Evolutionary conservation across 2,113 vertebrate species (phyloP), one percentile per base, ranked within the genome.

Genomic region (Pterocles orientalis): DNA sequence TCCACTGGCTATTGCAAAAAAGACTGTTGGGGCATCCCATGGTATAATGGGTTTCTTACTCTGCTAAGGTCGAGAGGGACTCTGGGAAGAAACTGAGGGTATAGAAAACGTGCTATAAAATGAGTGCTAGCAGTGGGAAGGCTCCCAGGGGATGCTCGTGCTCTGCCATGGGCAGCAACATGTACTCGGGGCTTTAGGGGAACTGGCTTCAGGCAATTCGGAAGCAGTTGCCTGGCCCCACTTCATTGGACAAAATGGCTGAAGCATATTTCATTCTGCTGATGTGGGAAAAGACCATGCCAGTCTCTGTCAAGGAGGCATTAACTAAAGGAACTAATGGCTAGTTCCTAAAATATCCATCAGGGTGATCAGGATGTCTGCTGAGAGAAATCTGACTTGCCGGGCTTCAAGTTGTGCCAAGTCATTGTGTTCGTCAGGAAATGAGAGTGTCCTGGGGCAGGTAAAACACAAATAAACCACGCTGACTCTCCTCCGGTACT

Each of bases 351-450:
- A 96, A 97, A 96, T 92, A 94, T 71, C 88, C 86, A 51, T 92
- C 0, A 1, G 92, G 65, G 79, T 82, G 91, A 93, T 95, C 94
- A 95, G 95, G 95, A 95, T 96, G 94, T 96, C 92, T 96, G 96
- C 80, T 11, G 77, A 89, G 86, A 97, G 85, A 95, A 95, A 92
- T 87, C 78, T 69, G 87, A 94, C 94, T 95, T 89, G 80, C 65
- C 7, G 57, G 85, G 83, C 88, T 96, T 96, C 87, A 93, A 93
- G 88, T 95, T 94, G 86, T 96, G 93, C 92, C 94, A 96, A 97
- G 95, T 65, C 88, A 97, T 97, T 97, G 93, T 96, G 65, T 90
- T 96, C 70, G 10, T 50, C 86, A 92, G 92, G 94, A 97, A 96
- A 90, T 73, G 62, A 94, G 93, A 86, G 78, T 53, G 88, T 82